These are phyloP conservation scores for Vombatus ursinus DNA, from an alignment of 2,113 vertebrate genomes.

Conservation along the genomic window DNA sequence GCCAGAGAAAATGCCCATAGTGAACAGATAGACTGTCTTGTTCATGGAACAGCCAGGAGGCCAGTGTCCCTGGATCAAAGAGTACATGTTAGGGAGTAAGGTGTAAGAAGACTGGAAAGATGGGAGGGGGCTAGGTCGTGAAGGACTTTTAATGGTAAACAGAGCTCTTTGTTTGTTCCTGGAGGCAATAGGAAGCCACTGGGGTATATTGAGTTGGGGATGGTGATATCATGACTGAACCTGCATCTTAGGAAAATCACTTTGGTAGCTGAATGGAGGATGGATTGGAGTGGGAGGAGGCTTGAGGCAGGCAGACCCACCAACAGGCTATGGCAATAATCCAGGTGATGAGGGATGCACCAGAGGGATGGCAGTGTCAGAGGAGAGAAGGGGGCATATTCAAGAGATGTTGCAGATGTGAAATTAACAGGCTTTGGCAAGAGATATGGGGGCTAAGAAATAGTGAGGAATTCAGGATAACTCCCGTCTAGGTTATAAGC, in stretches of 20 bases:
- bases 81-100: neutral
- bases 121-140: neutral
- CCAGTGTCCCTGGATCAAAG: neutral
- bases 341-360: neutral
- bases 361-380: neutral
- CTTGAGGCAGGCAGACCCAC: neutral
- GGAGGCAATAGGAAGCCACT: neutral
- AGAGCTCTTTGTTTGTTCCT: neutral
- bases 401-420: neutral
- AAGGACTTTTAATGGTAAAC: neutral
- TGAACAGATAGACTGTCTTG: neutral
- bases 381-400: neutral
- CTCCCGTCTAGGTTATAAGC: neutral
- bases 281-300: neutral
- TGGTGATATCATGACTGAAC: neutral
- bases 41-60: neutral
- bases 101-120: neutral
- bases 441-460: neutral
- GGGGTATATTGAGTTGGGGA: neutral
- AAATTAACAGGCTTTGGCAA: neutral
- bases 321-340: neutral
- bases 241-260: neutral
- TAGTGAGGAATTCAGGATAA: neutral
- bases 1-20: neutral
- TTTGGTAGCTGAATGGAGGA: neutral